Base-by-base conservation (phyloP, 1,140 invertebrate genomes). In the Copidosoma floridanum region DNA sequence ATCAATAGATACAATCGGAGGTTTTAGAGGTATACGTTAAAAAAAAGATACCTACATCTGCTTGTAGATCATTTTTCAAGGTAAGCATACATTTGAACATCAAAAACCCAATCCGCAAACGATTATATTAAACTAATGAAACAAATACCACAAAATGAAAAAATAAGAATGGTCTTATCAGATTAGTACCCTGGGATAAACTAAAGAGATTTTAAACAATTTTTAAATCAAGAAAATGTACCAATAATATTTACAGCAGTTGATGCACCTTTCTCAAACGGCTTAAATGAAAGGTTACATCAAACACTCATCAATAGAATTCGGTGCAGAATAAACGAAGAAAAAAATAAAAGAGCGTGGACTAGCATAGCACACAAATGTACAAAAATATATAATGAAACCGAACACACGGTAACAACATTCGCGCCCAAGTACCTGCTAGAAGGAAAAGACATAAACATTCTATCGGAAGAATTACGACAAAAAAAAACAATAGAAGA, bases 111-210 rank as follows among this genome's bases (percentile, higher is more conserved):
- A 66, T 67, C 43, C 40, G 58, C 72, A 24, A 67, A 55, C 48
- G 76, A 74, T 62, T 78, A 76, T 41, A 70, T 78, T 3, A 75
- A 74, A 68, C 48, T 79, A 68, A 44, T 74, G 2, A 7, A 23
- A 64, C 72, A 0, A 16, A 65, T 21, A 7, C 18, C n/a, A 16
- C 68, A 63, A 46, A n/a, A 48, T 3, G 12, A 72, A n/a, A 63
- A 70, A 8, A 75, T 76, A 51, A 62, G 46, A 1, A 60, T 47
- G 18, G 50, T 66, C 3, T 24, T 61, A 29, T 37, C 64, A 23
- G 59, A 65, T 20, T 51, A 65, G 38, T 65, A 65, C 29, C 64
- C 64, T 5, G 55, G 59, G 7, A 27, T 51, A 10, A 65, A 61
- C 32, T 58, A 50, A 21, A 65, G 51, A 56, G 51, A 65, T 24